A percentile compares a stretch with the other conserved stretches of the same genome.
Evolutionary conservation across 2,113 vertebrate species (phyloP).

Genomic region (Macroglossus sobrinus): DNA sequence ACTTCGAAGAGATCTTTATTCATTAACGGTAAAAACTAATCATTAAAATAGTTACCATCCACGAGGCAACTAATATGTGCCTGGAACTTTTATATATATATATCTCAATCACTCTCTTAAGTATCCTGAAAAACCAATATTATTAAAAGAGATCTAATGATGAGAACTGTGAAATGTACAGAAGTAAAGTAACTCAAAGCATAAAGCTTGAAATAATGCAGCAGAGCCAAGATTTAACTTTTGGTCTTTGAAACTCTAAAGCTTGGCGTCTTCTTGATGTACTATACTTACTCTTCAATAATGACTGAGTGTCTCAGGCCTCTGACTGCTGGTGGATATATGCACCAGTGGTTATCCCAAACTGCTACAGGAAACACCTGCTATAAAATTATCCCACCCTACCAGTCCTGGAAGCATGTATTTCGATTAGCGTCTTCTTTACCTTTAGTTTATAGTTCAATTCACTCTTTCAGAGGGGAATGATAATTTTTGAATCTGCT

Average conservation of each 20-base stretch:
- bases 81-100: neutral
- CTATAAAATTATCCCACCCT: neutral
- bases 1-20: neutral
- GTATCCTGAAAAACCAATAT: neutral
- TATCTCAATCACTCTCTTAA: neutral
- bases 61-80: neutral
- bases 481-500: neutral
- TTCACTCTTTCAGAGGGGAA: neutral
- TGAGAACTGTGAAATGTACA: neutral
- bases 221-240: neutral
- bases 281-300: neutral
- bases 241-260: neutral
- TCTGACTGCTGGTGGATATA: neutral
- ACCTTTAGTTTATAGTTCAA: neutral
- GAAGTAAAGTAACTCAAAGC: neutral
- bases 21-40: neutral
- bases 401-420: neutral
- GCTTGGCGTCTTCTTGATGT: neutral
- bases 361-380: neutral
- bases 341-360: neutral
- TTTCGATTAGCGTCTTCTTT: neutral
- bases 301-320: neutral
- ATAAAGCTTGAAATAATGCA: neutral
- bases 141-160: neutral
- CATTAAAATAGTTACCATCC: neutral